A percentile compares a stretch with the other conserved stretches of the same genome.
Evolutionary conservation across 2,797 vertebrate genomes (phyloP).

Genomic region (Harpagifer antarcticus): DNA sequence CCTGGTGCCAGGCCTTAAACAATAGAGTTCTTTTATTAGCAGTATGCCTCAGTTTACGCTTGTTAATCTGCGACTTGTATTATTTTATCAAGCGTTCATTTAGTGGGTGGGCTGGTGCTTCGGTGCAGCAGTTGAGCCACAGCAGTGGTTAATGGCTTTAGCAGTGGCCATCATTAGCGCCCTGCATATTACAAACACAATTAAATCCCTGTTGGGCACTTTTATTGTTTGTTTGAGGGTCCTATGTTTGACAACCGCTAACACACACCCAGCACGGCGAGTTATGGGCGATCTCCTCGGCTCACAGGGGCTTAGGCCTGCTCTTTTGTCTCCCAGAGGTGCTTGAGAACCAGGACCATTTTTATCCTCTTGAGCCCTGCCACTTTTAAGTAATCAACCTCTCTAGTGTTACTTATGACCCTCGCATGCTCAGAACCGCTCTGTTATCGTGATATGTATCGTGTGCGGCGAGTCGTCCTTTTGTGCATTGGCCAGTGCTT

Average conservation of each 20-base stretch:
- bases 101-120: slow-evolving; percentile 89
- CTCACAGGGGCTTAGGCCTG: slow-evolving; percentile 64
- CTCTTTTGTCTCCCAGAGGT: slow-evolving; percentile 70
- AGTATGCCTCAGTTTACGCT: slow-evolving; percentile 95
- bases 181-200: slow-evolving; percentile 97
- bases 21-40: slow-evolving; percentile 96
- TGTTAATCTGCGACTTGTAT: slow-evolving; percentile 99
- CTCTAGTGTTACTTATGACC: slow-evolving; percentile 70
- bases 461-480: slow-evolving; percentile 21
- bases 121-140: slow-evolving; percentile 88
- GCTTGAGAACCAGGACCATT: slow-evolving; percentile 64
- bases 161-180: slow-evolving; percentile 93
- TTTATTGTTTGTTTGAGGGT: slow-evolving; percentile 90
- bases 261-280: slow-evolving; percentile 89
- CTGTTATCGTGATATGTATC: slow-evolving; percentile 25
- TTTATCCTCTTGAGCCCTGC: slow-evolving; percentile 76
- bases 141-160: slow-evolving; percentile 93
- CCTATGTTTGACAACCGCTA: slow-evolving; percentile 89
- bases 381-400: slow-evolving; percentile 83
- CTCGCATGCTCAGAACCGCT: slow-evolving; percentile 47
- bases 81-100: slow-evolving; percentile 99
- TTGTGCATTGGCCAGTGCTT: slow-evolving; percentile 34
- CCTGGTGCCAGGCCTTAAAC: slow-evolving; percentile 97
- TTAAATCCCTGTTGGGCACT: slow-evolving; percentile 96
- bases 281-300: slow-evolving; percentile 79